phyloP scores from a whole-genome alignment of 2,888 invertebrate species.

The Spilarctia lutea region DNA sequence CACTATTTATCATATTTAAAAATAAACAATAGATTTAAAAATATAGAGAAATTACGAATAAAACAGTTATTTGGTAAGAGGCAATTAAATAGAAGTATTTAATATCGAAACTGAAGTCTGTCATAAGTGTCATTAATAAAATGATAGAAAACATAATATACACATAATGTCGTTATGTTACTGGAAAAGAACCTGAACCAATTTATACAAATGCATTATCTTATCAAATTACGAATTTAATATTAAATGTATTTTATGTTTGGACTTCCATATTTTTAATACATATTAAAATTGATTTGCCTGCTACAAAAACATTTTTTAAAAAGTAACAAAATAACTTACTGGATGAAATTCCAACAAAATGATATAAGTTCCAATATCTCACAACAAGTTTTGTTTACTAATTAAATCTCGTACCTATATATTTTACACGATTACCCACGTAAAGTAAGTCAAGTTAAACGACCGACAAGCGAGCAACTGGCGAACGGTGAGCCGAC shows the following conservation, averaged over 20 bases:
- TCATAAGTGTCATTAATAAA: not conserved
- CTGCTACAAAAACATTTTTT: not conserved
- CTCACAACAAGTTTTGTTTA: constrained; percentile 33
- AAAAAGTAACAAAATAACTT: constrained; percentile 29
- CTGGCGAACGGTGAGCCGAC: constrained; percentile 63
- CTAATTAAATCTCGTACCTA: constrained; percentile 50
- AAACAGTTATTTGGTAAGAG: not conserved
- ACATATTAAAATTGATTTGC: not conserved
- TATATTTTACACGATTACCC: constrained; percentile 36
- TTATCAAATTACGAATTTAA: not conserved
- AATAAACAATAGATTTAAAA: not conserved
- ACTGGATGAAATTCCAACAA: constrained; percentile 35
- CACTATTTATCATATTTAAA: not conserved
- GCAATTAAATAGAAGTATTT: not conserved
- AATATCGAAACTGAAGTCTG: not conserved
- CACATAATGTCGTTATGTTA: not conserved
- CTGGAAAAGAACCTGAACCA: not conserved
- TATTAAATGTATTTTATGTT: no score
- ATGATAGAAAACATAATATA: not conserved
- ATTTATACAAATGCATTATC: no score
- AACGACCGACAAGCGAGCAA: constrained; percentile 56
- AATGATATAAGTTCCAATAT: constrained; percentile 23
- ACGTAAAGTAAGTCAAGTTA: constrained; percentile 40
- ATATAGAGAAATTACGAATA: not conserved
- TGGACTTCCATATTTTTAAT: not conserved